Percentiles rank a stretch among this genome's conserved stretches.
Conservation (phyloP, 2,888 invertebrate genomes). For the Sinodicranocentrus sp. region DNA sequence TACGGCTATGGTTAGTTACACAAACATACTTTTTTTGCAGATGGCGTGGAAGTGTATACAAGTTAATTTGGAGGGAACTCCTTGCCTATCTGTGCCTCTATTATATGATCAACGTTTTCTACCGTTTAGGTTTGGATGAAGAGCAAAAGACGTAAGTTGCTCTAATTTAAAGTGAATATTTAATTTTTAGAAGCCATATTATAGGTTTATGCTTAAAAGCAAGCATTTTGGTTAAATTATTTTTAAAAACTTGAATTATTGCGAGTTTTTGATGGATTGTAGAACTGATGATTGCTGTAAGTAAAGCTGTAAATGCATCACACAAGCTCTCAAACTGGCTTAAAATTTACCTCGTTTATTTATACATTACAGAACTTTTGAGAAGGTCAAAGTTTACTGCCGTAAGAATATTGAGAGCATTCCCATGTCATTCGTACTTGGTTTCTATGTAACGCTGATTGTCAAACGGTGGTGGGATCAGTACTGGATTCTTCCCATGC, state of each 20-base stretch:
- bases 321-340: too few relatives aligned
- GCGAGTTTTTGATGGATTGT: neutral
- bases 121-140: slow-evolving; percentile 89
- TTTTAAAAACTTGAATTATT: too few relatives aligned
- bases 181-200: too few relatives aligned
- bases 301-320: neutral
- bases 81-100: slow-evolving; percentile 91
- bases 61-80: slow-evolving; percentile 95
- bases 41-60: slow-evolving; percentile 98
- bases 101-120: slow-evolving; percentile 91
- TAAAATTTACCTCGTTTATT: neutral
- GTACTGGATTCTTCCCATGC: slow-evolving; percentile 94
- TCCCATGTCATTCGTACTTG: slow-evolving; percentile 96
- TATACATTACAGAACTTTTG: slow-evolving; percentile 87
- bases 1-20: too few relatives aligned
- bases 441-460: slow-evolving; percentile 95
- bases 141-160: slow-evolving; percentile 89
- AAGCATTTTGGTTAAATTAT: too few relatives aligned
- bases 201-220: too few relatives aligned
- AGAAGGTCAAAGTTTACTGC: slow-evolving; percentile 91
- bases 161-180: too few relatives aligned
- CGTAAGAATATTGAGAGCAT: slow-evolving; percentile 92
- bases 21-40: slow-evolving; percentile 84
- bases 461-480: slow-evolving; percentile 98
- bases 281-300: neutral